Evolutionary conservation across 2,113 vertebrate species (phyloP).

Genomic region (Barbus barbus): DNA sequence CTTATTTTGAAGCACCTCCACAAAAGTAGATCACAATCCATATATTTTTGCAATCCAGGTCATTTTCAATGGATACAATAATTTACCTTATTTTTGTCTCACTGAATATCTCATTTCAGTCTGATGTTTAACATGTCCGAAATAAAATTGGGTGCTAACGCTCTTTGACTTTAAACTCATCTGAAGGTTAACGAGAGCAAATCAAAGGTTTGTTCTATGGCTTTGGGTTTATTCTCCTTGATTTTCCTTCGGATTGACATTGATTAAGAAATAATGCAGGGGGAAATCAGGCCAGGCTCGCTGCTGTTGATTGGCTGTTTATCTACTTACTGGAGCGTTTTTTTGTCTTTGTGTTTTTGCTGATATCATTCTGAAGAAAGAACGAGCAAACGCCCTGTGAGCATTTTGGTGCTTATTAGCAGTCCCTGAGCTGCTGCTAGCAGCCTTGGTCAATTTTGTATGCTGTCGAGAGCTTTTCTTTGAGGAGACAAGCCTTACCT

Average conservation of each 20-base stretch:
- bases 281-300: background rate
- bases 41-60: background rate
- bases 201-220: background rate
- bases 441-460: slow-evolving; percentile 25
- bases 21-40: background rate
- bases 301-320: slow-evolving; percentile 25
- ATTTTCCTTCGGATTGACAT: background rate
- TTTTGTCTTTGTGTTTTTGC: slow-evolving; percentile 7
- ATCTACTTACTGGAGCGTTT: background rate
- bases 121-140: background rate
- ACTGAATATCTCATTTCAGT: background rate
- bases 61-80: background rate
- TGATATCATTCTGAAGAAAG: slow-evolving; percentile 19
- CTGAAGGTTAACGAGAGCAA: background rate
- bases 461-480: slow-evolving; percentile 21
- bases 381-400: background rate
- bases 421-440: slow-evolving; percentile 19
- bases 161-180: background rate
- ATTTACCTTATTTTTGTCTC: background rate
- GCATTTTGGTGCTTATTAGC: slow-evolving; percentile 23
- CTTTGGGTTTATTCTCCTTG: background rate
- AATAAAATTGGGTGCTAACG: background rate
- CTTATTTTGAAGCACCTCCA: background rate
- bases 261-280: slow-evolving; percentile 23
- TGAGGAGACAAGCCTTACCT: slow-evolving; percentile 16